Evolutionary conservation across 1,140 invertebrate genomes (phyloP).

Genomic region (Chionoecetes opilio): DNA sequence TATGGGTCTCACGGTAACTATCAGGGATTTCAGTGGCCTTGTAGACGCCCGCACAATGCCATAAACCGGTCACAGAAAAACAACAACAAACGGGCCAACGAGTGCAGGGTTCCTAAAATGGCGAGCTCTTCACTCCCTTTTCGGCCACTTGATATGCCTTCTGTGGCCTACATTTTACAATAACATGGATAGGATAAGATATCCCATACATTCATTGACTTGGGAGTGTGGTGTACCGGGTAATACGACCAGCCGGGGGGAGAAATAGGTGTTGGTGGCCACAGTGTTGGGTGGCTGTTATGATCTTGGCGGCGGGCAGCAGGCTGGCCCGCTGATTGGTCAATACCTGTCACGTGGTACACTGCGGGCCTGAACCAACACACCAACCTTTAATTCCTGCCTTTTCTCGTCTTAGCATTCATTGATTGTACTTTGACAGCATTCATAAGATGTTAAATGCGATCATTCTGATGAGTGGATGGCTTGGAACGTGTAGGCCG

Average conservation of each 20-base stretch:
- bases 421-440: background rate
- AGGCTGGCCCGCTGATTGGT: constrained; percentile 79
- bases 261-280: constrained; percentile 46
- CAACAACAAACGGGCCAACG: constrained; percentile 73
- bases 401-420: constrained; percentile 36
- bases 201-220: constrained; percentile 61
- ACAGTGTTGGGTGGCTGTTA: constrained; percentile 59
- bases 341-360: constrained; percentile 78
- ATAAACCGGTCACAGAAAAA: constrained; percentile 75
- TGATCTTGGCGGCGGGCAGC: constrained; percentile 77
- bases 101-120: constrained; percentile 76
- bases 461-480: background rate
- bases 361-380: constrained; percentile 38
- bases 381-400: constrained; percentile 23
- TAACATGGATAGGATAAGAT: constrained; percentile 10
- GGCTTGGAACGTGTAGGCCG: background rate
- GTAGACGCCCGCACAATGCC: constrained; percentile 37
- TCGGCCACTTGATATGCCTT: constrained; percentile 42
- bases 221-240: background rate
- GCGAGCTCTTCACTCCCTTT: constrained; percentile 76
- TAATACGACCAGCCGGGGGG: background rate
- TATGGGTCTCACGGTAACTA: background rate
- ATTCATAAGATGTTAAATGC: background rate
- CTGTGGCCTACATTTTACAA: constrained; percentile 49
- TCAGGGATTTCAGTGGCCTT: background rate